phyloP scores from a whole-genome alignment of 2,888 invertebrate species.

The Aradus depressus region DNA sequence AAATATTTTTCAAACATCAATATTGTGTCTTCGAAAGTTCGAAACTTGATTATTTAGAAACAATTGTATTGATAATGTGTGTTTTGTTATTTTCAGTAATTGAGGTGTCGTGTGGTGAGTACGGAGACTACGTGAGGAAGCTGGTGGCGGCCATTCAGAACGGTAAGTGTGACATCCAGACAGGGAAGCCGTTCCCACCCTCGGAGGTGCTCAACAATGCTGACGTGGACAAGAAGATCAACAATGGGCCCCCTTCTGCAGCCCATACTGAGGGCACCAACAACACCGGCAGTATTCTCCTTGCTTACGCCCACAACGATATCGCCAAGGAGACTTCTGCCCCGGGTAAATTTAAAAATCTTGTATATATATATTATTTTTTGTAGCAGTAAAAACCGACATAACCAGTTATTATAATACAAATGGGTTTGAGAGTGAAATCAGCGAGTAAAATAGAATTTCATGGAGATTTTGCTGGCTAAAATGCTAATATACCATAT shows the following conservation, averaged over 20 bases:
- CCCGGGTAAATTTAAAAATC: background rate
- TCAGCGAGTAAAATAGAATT: too few species aligned
- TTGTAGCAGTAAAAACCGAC: too few species aligned
- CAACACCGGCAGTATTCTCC: slow-evolving; percentile 41
- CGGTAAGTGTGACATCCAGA: slow-evolving; percentile 68
- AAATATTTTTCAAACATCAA: background rate
- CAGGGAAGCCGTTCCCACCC: slow-evolving; percentile 56
- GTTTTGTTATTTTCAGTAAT: slow-evolving; percentile 48
- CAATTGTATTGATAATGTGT: background rate
- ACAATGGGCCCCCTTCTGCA: slow-evolving; percentile 25
- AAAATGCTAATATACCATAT: too few species aligned
- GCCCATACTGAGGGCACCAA: slow-evolving; percentile 34
- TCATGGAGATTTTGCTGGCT: too few species aligned
- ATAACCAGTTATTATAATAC: too few species aligned
- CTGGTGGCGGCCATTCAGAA: slow-evolving; percentile 76
- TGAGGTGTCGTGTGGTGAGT: slow-evolving; percentile 93
- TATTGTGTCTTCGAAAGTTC: background rate
- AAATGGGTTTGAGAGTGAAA: too few species aligned
- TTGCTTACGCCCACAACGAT: slow-evolving; percentile 51
- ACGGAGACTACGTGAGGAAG: slow-evolving; percentile 78
- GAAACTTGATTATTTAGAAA: background rate
- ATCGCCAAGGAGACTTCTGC: slow-evolving; percentile 45
- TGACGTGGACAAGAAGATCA: slow-evolving; percentile 31
- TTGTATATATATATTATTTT: too few species aligned
- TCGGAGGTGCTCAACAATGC: slow-evolving; percentile 43